Conservation (phyloP, 1,140 invertebrate species). For the Drosophila setifemur region DNA sequence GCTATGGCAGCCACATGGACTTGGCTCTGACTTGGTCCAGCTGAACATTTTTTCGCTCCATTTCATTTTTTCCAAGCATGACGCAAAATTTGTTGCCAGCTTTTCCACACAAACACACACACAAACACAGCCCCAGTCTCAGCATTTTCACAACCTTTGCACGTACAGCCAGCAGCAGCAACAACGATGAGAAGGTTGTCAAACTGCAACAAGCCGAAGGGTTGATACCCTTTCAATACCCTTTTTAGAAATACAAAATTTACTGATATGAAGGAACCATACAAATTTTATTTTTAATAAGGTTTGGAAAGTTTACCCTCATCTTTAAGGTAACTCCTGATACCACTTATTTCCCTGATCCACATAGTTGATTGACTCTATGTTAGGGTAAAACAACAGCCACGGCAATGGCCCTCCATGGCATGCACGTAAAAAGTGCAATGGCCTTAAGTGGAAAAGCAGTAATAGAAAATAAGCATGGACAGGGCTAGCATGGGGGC, state of each 20-base stretch:
- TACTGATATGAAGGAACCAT: no score
- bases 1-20: conserved; percentile 13
- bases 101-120: conserved; percentile 59
- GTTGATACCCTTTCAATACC: no score
- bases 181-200: background rate
- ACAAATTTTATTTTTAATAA: no score
- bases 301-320: no score
- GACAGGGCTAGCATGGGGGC: conserved; percentile 51
- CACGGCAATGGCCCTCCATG: conserved; percentile 78
- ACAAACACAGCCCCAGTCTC: conserved; percentile 30
- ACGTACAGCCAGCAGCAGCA: conserved; percentile 59
- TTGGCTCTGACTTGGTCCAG: conserved; percentile 72
- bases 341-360: no score
- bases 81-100: conserved; percentile 80
- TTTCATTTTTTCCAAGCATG: conserved; percentile 80
- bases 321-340: no score
- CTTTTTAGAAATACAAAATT: no score
- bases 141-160: conserved; percentile 80
- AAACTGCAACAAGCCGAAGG: no score
- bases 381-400: no score
- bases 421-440: conserved; percentile 81
- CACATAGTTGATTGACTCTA: no score
- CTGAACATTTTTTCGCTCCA: conserved; percentile 79
- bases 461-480: conserved; percentile 81
- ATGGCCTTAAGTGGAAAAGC: conserved; percentile 81